Percentiles rank a stretch among this genome's conserved stretches.
Conservation (phyloP, 2,113 vertebrate species). For the Charina bottae region DNA sequence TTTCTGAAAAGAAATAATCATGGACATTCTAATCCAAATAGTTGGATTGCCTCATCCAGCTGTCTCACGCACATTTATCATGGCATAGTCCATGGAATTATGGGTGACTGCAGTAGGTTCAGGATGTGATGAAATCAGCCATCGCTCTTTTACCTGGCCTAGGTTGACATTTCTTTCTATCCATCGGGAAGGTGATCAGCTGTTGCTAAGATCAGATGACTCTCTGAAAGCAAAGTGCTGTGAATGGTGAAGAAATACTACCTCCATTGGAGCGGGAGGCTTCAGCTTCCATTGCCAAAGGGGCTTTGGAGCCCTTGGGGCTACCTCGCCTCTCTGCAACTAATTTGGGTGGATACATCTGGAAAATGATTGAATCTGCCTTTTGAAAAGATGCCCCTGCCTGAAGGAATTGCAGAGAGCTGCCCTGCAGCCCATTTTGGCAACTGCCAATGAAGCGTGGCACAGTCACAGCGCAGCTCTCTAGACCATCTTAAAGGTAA, state of each 20-base stretch:
- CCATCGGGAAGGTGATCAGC: background rate
- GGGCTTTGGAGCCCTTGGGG: background rate
- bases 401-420: background rate
- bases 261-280: background rate
- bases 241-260: background rate
- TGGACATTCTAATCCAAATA: background rate
- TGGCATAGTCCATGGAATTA: background rate
- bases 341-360: background rate
- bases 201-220: background rate
- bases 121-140: background rate
- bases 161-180: background rate
- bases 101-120: background rate
- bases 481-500: background rate
- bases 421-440: background rate
- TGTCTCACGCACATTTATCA: background rate
- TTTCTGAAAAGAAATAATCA: background rate
- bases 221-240: background rate
- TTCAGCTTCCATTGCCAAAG: background rate
- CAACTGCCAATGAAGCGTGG: too few relatives aligned
- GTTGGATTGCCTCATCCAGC: background rate
- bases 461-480: too few relatives aligned
- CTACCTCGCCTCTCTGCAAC: background rate
- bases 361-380: background rate
- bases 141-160: background rate
- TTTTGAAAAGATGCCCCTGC: background rate